phyloP scores from a whole-genome alignment of 2,888 invertebrate species.

The Conistra vaccinii region DNA sequence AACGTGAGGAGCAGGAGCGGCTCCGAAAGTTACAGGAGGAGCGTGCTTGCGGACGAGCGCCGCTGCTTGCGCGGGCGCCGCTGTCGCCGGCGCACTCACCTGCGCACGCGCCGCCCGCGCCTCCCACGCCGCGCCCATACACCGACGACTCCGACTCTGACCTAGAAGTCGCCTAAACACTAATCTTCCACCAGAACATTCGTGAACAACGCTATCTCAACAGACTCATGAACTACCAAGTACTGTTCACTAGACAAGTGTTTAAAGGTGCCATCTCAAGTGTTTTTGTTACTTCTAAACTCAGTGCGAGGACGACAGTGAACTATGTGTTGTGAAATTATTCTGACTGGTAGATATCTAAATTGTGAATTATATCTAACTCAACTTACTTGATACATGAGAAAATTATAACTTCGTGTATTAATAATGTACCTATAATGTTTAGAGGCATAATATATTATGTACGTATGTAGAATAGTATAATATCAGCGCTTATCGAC shows the following conservation, averaged over 20 bases:
- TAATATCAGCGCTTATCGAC: constrained; percentile 39
- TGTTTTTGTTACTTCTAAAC: constrained; percentile 44
- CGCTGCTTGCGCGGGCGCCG: constrained; percentile 77
- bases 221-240: constrained; percentile 37
- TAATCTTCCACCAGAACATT: constrained; percentile 18
- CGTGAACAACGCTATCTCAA: constrained; percentile 16
- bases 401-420: constrained; percentile 54
- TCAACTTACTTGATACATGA: constrained; percentile 55
- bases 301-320: constrained; percentile 45
- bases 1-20: constrained; percentile 96
- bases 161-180: constrained; percentile 94
- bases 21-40: constrained; percentile 96
- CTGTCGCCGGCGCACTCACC: constrained; percentile 72
- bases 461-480: constrained; percentile 48
- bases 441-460: constrained; percentile 61
- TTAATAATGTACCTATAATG: constrained; percentile 63
- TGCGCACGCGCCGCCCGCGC: constrained; percentile 74
- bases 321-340: constrained; percentile 45
- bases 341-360: constrained; percentile 53
- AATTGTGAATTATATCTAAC: constrained; percentile 61
- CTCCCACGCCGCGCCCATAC: constrained; percentile 84
- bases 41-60: constrained; percentile 88
- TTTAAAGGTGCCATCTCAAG: constrained; percentile 33
- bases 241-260: constrained; percentile 39
- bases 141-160: constrained; percentile 95